Base-by-base conservation (phyloP, 2,113 vertebrate genomes). In the Girardinichthys multiradiatus region DNA sequence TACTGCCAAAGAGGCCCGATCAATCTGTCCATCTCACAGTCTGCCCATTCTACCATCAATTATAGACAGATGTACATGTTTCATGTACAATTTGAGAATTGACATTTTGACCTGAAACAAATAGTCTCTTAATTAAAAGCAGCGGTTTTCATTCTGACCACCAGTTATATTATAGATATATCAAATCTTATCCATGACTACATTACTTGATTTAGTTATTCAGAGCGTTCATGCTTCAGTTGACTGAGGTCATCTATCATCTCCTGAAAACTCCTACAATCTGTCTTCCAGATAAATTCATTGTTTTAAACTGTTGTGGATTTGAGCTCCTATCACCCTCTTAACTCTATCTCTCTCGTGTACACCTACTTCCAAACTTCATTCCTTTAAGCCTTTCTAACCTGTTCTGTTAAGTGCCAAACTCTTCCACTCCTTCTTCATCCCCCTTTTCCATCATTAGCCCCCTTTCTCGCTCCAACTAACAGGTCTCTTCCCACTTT, bases 291-390 rank as follows among this genome's bases (percentile, higher is more conserved):
- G 64, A 33, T 7, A 31, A 64, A 78, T 78, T 86, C 76, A 57
- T 48, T 75, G 67, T 71, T 72, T 74, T 76, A 79, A 85, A 89
- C 82, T 89, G 86, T 77, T 31, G 54, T 76, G 59, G 69, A 70
- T 64, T 79, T 70, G 78, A 45, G 37, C 60, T 72, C 70, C 21
- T 79, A 74, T 78, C 62, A 62, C 70, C 24, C 45, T 26, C 48
- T 65, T 48, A 48, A 68, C 58, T 57, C 70, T 21, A 48, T 11
- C 51, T 81, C 60, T 58, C 59, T 48, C 42, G 64, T 64, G 15
- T 37, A 69, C 39, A 54, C 11, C 64, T 58, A 27, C 67, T 67
- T 24, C 7, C 87, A 81, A 79, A 72, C 87, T 33, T 81, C 66
- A 69, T 48, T 84, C 67, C 57, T 68, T 51, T 19, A 76, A 70